A percentile compares a stretch with the other conserved stretches of the same genome.
Conservation (phyloP, 2,888 invertebrate species). For the Drosophila neoperkinsi region DNA sequence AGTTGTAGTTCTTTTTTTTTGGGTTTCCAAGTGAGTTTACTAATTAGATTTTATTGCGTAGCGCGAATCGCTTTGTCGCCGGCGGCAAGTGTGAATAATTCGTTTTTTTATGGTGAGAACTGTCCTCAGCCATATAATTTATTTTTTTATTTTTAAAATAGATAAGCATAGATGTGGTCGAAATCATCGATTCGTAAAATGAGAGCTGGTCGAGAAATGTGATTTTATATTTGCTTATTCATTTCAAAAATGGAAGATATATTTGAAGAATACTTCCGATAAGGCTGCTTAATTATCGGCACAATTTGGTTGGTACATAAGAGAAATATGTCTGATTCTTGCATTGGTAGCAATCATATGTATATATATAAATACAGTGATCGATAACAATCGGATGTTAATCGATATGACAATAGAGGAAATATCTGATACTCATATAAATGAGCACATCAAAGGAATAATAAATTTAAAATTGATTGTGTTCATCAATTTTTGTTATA, state of each 20-base stretch:
- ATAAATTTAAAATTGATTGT: not conserved
- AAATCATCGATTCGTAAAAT: not conserved
- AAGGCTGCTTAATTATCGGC: not conserved
- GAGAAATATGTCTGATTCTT: not conserved
- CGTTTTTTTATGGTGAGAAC: conserved; percentile 50
- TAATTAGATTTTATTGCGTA: conserved; percentile 79
- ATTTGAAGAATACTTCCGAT: not conserved
- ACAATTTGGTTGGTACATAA: not conserved
- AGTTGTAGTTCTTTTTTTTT: conserved; percentile 14
- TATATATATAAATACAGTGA: not conserved
- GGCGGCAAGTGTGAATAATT: conserved; percentile 70
- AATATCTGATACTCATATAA: too few species aligned
- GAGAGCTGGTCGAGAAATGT: not conserved
- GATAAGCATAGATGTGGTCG: not conserved
- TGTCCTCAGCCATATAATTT: not conserved
- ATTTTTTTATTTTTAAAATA: not conserved
- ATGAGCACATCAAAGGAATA: not conserved
- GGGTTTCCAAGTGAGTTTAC: conserved; percentile 44
- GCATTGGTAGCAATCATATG: not conserved
- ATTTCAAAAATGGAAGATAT: not conserved
- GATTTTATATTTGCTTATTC: not conserved
- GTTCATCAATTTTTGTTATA: not conserved
- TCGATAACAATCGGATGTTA: not conserved
- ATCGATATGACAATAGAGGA: not conserved
- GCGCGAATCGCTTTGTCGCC: conserved; percentile 66